Base-by-base conservation (phyloP, 2,888 invertebrate species). In the Epirrhoe tristata region DNA sequence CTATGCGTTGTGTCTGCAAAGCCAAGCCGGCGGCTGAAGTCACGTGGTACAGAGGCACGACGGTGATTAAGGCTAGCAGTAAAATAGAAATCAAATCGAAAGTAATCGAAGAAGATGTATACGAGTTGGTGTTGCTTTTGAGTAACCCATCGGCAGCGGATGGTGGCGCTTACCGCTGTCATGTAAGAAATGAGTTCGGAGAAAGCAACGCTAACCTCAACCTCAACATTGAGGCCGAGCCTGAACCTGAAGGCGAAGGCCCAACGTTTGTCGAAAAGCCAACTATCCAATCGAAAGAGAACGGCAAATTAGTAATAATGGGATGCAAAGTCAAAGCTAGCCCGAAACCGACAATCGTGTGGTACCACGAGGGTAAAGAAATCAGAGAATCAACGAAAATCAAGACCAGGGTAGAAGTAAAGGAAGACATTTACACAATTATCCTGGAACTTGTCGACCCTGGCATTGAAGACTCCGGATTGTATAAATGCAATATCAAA, bases 401-500 rank as follows among this genome's bases (percentile, higher is more conserved):
- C 70, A 96, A 96, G 85, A 96, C 97, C 86, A 96, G 97, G 85
- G 91, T 96, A 80, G 96, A 97, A 84, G 96, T 97, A 73, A 94
- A 94, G 65, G 96, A 96, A 59, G 97, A 97, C 81, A 94, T 97
- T 75, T 98, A 97, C 91, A 96, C 97, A 79, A 97, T 98, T 67
- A 96, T 97, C 86, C 91, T 98, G 76, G 98, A 98, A 90, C 94
- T 98, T 50, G 95, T 96, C 81, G 98, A 98, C 92, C 98, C 99
- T 74, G 97, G 97, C 83, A 95, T 98, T 73, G 97, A 98, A 83
- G 99, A 99, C 94, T 99, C 99, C 79, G 99, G 99, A 76, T 95
- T 99, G 72, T 99, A 99, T 94, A 99, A 99, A 91, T 99, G 99
- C 90, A 98, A 98, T 84, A 98, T 99, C 81, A 98, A 98, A 90